Base-by-base conservation (phyloP, 2,797 vertebrate species). In the Tapera naevia region DNA sequence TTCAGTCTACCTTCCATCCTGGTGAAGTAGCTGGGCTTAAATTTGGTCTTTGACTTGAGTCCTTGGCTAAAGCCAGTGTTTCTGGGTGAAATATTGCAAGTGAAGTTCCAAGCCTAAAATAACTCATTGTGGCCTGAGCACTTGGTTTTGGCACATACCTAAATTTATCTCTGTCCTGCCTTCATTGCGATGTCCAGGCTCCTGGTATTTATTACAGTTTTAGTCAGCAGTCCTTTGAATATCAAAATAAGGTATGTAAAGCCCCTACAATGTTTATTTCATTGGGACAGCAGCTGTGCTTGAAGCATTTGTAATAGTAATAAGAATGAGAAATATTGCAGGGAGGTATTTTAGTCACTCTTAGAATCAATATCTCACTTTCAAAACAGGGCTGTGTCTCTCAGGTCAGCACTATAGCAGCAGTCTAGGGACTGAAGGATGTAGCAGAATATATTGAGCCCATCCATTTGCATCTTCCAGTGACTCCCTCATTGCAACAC, bases 211-310 rank as follows among this genome's bases (percentile, higher is more conserved):
- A 86, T 91, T 86, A 8, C 0, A 0, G 48, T 91, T 94, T 94
- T 94, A 93, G 74, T 94, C 80, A 82, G 80, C 88, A 82, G 25
- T 53, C 56, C 80, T 65, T 79, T 91, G 90, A 70, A 45, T 56
- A 85, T 66, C 86, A 80, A 79, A 93, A 41, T 33, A 60, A 65
- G 64, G 62, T 73, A 45, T 45, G 83, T 66, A 43, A 73, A 84
- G 28, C 51, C 80, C 86, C 64, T 43, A 1, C 70, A 25, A 5
- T 11, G 62, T 76, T 91, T 39, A 30, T 50, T 71, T 61, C 10
- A 1, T 7, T 35, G 70, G 86, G 83, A 51, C 58, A 81, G 88
- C 65, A 71, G 90, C 73, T 69, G 32, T 67, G 53, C 79, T 79
- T 45, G 72, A 17, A 72, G 65, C 69, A 58, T 80, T 48, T 91